These are phyloP conservation scores for Orchesella cincta DNA, from an alignment of 1,140 invertebrate species.

Conservation along the genomic window DNA sequence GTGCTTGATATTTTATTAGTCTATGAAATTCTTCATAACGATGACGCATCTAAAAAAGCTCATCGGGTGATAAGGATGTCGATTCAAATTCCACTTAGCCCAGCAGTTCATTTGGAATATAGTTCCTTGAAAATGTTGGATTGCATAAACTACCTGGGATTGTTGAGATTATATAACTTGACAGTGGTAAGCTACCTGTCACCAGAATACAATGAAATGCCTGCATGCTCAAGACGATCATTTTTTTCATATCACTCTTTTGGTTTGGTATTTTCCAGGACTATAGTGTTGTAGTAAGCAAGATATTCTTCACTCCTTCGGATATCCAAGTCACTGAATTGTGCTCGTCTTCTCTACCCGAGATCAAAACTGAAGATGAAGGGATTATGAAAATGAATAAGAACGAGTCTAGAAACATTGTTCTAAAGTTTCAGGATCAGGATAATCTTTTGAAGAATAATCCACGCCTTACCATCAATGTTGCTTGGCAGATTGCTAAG, in stretches of 20 bases:
- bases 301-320: conserved; percentile 35
- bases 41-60: not conserved
- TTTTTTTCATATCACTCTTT: not conserved
- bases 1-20: conserved; percentile 43
- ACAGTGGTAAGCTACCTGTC: conserved; percentile 35
- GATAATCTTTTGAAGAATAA: not conserved
- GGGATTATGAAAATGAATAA: conserved; percentile 1
- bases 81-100: conserved; percentile 37
- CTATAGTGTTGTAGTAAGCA: conserved; percentile 24
- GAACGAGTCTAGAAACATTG: conserved; percentile 23
- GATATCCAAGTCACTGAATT: not conserved
- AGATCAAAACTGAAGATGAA: not conserved
- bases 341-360: not conserved
- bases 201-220: too few relatives aligned
- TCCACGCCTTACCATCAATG: not conserved
- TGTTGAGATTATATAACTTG: conserved; percentile 44
- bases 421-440: not conserved
- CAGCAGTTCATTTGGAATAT: conserved; percentile 38
- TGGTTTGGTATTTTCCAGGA: conserved; percentile 6
- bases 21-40: conserved; percentile 34
- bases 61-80: conserved; percentile 44
- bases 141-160: conserved; percentile 23
- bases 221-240: too few relatives aligned
- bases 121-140: conserved; percentile 38
- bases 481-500: not conserved